Conservation (phyloP, 2,888 invertebrate species). For the Phorcus lineatus region DNA sequence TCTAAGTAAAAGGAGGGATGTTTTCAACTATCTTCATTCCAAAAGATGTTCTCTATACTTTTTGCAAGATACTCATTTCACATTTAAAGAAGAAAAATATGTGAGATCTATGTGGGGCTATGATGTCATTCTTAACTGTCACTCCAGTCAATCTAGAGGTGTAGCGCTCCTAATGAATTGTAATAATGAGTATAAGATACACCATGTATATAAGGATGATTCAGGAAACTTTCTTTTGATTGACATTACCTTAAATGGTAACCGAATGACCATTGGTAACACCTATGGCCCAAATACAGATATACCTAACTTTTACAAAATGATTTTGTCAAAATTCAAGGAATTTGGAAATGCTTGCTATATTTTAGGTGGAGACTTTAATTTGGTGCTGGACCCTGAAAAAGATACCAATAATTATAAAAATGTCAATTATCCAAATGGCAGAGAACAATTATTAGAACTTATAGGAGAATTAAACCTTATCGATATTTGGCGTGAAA, state of each 20-base stretch:
- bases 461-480: not conserved
- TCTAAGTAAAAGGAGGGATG: too few relatives aligned
- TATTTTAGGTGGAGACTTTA: not conserved
- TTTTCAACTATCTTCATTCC: too few relatives aligned
- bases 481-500: not conserved
- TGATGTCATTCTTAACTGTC: too few relatives aligned
- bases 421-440: not conserved
- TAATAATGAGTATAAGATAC: not conserved
- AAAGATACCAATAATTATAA: too few relatives aligned
- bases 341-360: not conserved
- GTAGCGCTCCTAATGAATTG: too few relatives aligned
- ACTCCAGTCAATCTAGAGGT: too few relatives aligned
- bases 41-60: too few relatives aligned
- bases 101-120: too few relatives aligned
- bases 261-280: not conserved
- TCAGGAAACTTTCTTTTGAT: not conserved
- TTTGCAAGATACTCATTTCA: too few relatives aligned
- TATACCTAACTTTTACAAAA: conserved; percentile 14
- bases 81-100: too few relatives aligned
- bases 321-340: not conserved
- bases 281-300: conserved; percentile 29
- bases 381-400: conserved; percentile 23
- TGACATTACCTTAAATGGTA: not conserved
- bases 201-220: not conserved
- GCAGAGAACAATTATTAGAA: not conserved